Conservation (phyloP, 1,140 invertebrate species). For the Caenorhabditis inopinata region DNA sequence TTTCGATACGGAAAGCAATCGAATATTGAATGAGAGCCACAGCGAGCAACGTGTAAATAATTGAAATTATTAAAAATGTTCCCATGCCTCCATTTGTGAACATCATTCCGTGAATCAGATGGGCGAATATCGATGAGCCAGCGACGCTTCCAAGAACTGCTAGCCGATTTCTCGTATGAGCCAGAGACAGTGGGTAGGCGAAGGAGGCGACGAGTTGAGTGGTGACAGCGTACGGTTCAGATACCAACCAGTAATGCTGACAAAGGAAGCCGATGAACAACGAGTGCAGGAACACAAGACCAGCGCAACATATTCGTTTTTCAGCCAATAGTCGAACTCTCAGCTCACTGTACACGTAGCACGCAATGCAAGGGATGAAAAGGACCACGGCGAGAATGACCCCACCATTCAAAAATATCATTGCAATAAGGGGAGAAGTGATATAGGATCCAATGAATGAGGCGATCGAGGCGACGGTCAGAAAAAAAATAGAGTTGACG, state of each 20-base stretch:
- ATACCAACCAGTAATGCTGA: background rate
- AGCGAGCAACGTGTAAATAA: background rate
- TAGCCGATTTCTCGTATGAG: background rate
- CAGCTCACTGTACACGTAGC: background rate
- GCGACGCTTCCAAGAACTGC: background rate
- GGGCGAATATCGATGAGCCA: background rate
- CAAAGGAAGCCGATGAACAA: background rate
- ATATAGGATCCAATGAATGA: background rate
- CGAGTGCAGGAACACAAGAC: background rate
- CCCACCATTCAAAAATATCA: background rate
- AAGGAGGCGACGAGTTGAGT: constrained; percentile 1
- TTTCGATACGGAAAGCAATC: background rate
- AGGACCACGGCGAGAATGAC: background rate
- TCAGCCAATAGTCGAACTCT: background rate
- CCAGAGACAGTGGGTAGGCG: background rate
- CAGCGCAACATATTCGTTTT: background rate
- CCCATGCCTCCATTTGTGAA: background rate
- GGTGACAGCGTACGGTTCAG: background rate
- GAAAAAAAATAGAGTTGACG: background rate
- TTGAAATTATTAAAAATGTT: background rate
- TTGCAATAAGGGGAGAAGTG: background rate
- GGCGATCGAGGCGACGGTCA: background rate
- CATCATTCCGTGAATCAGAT: background rate
- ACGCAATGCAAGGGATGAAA: background rate
- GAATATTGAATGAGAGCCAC: background rate